A percentile compares a stretch with the other conserved stretches of the same genome.
Conservation (phyloP, 2,797 vertebrate genomes). For the Gymnopithys bicolor region DNA sequence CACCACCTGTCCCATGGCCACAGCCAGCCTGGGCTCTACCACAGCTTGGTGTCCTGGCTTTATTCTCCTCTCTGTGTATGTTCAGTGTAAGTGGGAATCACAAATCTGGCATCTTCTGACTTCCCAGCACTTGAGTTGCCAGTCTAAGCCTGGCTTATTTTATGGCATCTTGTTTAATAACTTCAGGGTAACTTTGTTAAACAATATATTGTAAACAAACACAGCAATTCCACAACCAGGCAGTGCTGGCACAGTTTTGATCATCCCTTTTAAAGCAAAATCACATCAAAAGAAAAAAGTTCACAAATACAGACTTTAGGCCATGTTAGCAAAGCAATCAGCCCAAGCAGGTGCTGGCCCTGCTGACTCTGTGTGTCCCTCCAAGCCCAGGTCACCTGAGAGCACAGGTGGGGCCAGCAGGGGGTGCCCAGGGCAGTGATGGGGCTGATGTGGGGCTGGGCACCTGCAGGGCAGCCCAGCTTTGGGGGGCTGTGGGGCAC, state of each 20-base stretch:
- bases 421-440: accelerated
- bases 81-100: not conserved
- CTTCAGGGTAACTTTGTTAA: not conserved
- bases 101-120: not conserved
- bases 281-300: not conserved
- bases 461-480: not conserved
- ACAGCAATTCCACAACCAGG: not conserved
- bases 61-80: accelerated
- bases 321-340: accelerated
- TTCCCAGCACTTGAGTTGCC: not conserved
- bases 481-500: not conserved
- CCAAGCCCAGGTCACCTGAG: accelerated
- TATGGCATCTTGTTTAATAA: not conserved
- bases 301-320: not conserved
- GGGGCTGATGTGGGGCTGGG: not conserved
- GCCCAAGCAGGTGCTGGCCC: not conserved
- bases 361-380: not conserved
- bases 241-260: not conserved
- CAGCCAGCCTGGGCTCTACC: not conserved
- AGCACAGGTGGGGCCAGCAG: not conserved
- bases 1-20: not conserved
- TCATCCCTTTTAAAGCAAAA: not conserved
- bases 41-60: not conserved
- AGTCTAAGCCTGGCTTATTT: not conserved
- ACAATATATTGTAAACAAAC: accelerated